These are phyloP conservation scores for Naso thynnoides DNA, from an alignment of 2,797 vertebrate genomes.

Conservation along the genomic window DNA sequence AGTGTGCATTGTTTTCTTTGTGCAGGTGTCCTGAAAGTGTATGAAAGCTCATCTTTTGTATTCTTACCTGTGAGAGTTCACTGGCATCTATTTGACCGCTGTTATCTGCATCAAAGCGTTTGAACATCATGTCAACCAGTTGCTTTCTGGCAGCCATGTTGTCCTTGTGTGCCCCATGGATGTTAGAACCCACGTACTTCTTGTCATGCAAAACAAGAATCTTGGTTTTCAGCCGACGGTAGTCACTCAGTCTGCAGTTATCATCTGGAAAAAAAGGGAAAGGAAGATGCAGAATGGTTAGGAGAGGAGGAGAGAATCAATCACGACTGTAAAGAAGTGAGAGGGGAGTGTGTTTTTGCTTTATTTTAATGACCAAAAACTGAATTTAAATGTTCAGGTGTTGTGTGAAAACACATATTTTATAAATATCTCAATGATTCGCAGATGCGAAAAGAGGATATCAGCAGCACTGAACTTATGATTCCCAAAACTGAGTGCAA, in stretches of 20 bases:
- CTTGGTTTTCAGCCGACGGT: conserved; percentile 90
- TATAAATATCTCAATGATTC: conserved; percentile 32
- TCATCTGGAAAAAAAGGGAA: conserved; percentile 84
- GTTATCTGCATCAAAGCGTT: conserved; percentile 91
- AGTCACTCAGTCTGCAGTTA: conserved; percentile 90
- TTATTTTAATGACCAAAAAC: conserved; percentile 12
- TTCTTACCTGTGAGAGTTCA: conserved; percentile 93
- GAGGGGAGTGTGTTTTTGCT: neutral
- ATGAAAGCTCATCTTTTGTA: neutral
- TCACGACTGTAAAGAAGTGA: neutral
- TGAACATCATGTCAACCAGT: conserved; percentile 93
- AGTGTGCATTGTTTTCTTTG: neutral
- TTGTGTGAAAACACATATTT: conserved; percentile 19
- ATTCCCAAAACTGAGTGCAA: conserved; percentile 29
- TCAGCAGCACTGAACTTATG: conserved; percentile 32
- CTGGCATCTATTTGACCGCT: conserved; percentile 89
- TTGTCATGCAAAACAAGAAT: conserved; percentile 90
- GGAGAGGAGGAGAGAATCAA: neutral
- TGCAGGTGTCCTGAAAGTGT: too few species aligned
- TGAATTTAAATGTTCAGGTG: neutral
- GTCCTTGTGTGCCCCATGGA: conserved; percentile 81
- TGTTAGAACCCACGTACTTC: conserved; percentile 81
- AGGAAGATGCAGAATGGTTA: conserved; percentile 14
- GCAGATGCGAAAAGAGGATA: conserved; percentile 23
- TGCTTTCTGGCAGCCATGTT: conserved; percentile 87